These are phyloP conservation scores for Rotaria socialis DNA, from an alignment of 2,888 invertebrate genomes.

Conservation along the genomic window DNA sequence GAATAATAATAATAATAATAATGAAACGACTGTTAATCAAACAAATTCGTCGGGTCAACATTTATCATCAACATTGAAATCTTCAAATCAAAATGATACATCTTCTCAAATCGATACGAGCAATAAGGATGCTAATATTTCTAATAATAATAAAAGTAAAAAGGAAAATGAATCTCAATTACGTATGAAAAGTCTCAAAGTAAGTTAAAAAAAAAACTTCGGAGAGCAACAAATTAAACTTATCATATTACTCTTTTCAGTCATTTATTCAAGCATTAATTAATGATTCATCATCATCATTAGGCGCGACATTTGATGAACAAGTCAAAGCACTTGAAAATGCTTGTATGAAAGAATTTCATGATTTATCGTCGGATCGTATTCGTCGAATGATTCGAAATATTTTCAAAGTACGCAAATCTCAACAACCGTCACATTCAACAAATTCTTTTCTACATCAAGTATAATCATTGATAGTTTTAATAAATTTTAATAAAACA, in stretches of 20 bases:
- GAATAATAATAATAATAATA: neutral
- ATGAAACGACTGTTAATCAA: neutral
- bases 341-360: slow-evolving; percentile 6
- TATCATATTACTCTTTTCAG: neutral
- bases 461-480: neutral
- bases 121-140: neutral
- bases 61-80: neutral
- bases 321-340: neutral
- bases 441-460: neutral
- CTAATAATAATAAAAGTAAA: neutral
- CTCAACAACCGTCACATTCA: neutral
- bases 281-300: neutral
- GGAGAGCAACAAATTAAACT: neutral
- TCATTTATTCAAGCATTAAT: neutral
- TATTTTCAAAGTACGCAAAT: neutral
- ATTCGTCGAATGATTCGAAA: neutral
- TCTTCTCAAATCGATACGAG: neutral
- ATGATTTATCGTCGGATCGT: neutral
- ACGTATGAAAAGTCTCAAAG: slow-evolving; percentile 21
- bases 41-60: neutral
- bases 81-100: neutral
- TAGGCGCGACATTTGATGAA: neutral
- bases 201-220: neutral
- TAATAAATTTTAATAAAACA: neutral
- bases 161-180: slow-evolving; percentile 24